Evolutionary conservation across 2,797 vertebrate species (phyloP), one percentile per base, ranked within the genome.

Genomic region (Phrynocephalus forsythii): DNA sequence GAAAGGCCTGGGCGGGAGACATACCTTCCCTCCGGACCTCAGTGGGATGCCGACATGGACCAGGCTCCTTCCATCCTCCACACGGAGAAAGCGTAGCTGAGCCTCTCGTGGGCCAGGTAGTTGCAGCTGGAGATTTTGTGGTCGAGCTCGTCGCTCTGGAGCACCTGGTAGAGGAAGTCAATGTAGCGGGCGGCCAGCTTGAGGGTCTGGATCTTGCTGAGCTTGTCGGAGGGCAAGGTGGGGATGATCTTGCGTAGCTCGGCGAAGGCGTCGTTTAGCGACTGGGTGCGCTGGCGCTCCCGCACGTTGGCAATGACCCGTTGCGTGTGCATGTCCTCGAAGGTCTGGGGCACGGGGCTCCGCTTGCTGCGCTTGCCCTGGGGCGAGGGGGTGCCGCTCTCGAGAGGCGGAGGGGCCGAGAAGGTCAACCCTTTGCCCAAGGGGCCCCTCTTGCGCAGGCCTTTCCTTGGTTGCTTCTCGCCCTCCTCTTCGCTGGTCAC

Each of bases 21-120:
- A 0, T 92, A 95, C 95, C 93, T 89, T 63, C 67, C 56, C n/a
- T 63, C 28, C 82, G 60, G 56, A 82, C 67, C 33, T 98, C 95
- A 99, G 93, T 98, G 98, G 72, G 98, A 97, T 1, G 98, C 96
- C 3, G 98, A 98, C 98, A 98, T 98, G 95, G 98, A 97, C 98
- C 98, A 98, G 92, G 98, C 98, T 28, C 98, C 98, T 95, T 99
- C 98, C 98, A 99, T 98, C 96, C 98, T 98, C 98, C 98, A 99
- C 18, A 98, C 98, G 0, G 98, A 99, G 95, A 99, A 99, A 90
- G 98, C 98, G 0, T 98, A 99, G 96, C 98, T 98, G 89, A 99
- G 97, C 90, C 98, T 95, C 95, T 98, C 98, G 0, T 98, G 98
- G 87, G 98, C 98, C 95, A 98, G 96, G 95, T 98, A 98, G 95